Conservation (phyloP, 2,888 invertebrate species). For the Trissoscelio sp. region DNA sequence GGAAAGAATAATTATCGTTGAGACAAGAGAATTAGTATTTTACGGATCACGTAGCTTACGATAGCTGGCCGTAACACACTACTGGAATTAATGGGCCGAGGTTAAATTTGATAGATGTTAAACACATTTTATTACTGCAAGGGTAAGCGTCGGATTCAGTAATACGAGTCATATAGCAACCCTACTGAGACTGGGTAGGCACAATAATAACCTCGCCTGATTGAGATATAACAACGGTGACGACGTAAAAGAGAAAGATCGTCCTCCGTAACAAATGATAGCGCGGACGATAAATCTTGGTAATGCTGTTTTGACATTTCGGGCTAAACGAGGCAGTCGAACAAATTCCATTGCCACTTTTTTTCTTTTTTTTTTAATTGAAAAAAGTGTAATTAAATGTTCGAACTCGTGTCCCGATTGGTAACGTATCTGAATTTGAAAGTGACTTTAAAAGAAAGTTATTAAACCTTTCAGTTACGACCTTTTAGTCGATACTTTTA, state of each 20-base stretch:
- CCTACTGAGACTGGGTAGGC: too few species aligned
- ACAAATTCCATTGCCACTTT: constrained; percentile 2
- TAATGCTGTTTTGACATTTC: constrained; percentile 1
- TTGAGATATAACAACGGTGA: constrained; percentile 22
- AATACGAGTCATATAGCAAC: constrained; percentile 11
- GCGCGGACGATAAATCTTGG: constrained; percentile 7
- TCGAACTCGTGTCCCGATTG: background rate
- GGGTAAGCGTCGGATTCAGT: constrained; percentile 16
- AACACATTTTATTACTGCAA: constrained; percentile 31
- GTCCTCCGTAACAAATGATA: constrained; percentile 23
- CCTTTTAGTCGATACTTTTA: constrained; percentile 20
- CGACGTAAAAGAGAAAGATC: background rate
- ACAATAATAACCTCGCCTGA: constrained; percentile 10
- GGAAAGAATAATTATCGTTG: background rate
- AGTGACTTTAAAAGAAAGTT: constrained; percentile 22
- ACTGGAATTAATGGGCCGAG: constrained; percentile 28
- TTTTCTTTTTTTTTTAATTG: constrained; percentile 45
- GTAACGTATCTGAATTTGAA: constrained; percentile 30
- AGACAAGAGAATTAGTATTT: constrained; percentile 5
- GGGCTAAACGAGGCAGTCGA: background rate
- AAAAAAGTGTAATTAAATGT: constrained; percentile 45
- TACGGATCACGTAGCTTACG: background rate
- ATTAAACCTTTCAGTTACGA: constrained; percentile 37
- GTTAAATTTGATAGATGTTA: constrained; percentile 35
- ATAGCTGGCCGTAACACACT: background rate